phyloP scores from a whole-genome alignment of 2,797 vertebrate species.

The Ispidina picta region DNA sequence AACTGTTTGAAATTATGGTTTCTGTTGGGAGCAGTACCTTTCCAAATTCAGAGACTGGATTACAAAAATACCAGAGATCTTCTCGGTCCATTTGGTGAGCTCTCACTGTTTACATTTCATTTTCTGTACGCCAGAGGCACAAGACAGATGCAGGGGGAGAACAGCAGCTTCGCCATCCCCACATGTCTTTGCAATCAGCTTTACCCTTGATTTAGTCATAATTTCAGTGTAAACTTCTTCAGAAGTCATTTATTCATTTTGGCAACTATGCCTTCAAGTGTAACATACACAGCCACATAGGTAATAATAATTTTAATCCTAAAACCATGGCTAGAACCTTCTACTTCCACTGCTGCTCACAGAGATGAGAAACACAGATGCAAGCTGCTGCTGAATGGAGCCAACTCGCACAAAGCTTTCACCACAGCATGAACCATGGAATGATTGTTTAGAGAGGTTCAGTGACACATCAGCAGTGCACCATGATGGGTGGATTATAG shows the following conservation, averaged over 20 bases:
- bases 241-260: slow-evolving; percentile 11
- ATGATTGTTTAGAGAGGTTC: background rate
- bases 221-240: slow-evolving; percentile 21
- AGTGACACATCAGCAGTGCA: background rate
- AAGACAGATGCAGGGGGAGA: background rate
- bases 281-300: background rate
- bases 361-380: background rate
- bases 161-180: background rate
- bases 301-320: background rate
- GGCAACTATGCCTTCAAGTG: background rate
- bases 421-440: background rate
- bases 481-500: background rate
- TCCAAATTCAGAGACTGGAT: background rate
- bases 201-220: background rate
- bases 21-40: background rate
- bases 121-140: background rate
- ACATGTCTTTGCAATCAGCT: background rate
- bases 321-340: background rate
- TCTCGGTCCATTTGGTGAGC: background rate
- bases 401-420: background rate
- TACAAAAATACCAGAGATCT: background rate
- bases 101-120: background rate
- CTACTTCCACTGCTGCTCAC: background rate
- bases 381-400: background rate
- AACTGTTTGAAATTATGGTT: background rate